Evolutionary conservation across 2,113 vertebrate genomes (phyloP).

Genomic region (Cavia aperea): DNA sequence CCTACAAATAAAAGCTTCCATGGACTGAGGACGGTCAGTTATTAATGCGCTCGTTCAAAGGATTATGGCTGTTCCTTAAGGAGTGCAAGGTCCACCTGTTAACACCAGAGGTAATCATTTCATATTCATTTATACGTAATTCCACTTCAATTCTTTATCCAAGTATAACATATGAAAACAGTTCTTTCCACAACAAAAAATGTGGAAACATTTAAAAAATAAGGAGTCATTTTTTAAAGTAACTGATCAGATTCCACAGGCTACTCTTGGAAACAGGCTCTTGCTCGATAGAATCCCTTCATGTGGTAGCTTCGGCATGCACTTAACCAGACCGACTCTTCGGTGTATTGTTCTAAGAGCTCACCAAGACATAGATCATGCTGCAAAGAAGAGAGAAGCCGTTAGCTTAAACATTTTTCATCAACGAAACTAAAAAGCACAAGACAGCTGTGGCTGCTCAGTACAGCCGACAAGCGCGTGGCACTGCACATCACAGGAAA

Average conservation of each 20-base stretch:
- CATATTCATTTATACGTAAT: slow-evolving; percentile 72
- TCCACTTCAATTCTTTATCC: slow-evolving; percentile 73
- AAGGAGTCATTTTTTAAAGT: slow-evolving; percentile 69
- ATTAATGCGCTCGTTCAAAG: slow-evolving; percentile 58
- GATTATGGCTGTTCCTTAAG: slow-evolving; percentile 74
- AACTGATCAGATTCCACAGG: slow-evolving; percentile 66
- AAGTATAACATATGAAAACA: slow-evolving; percentile 78
- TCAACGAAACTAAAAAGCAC: background rate
- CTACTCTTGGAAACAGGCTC: slow-evolving; percentile 65
- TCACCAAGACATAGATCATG: slow-evolving; percentile 99
- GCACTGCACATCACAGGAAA: background rate
- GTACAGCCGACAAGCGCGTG: background rate
- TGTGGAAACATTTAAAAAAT: slow-evolving; percentile 78
- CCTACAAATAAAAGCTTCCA: slow-evolving; percentile 63
- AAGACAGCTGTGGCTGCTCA: background rate
- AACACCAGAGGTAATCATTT: slow-evolving; percentile 68
- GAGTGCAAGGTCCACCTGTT: slow-evolving; percentile 75
- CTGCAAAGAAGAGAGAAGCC: slow-evolving; percentile 76
- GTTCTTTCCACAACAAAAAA: slow-evolving; percentile 81
- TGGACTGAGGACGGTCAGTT: slow-evolving; percentile 59
- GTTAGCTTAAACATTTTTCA: slow-evolving; percentile 39
- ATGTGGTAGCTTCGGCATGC: slow-evolving; percentile 79
- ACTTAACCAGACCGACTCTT: slow-evolving; percentile 76
- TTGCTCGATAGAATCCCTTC: slow-evolving; percentile 73
- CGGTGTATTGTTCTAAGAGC: slow-evolving; percentile 84